Evolutionary conservation across 2,113 vertebrate species (phyloP), one percentile per base, ranked within the genome.

Genomic region (Seriola quinqueradiata): DNA sequence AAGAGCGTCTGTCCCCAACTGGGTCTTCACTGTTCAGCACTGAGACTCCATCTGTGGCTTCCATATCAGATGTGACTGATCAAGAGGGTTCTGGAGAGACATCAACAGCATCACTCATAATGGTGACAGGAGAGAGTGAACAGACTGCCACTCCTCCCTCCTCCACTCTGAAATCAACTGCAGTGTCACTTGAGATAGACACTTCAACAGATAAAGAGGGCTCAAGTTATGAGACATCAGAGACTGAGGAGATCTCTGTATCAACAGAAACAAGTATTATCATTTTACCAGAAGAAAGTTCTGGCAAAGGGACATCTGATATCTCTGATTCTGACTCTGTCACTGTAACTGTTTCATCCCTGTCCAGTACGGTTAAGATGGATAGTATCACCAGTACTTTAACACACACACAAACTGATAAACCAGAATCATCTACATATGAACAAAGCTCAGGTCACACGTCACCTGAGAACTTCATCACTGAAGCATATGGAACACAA

Each of bases 1-100:
- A 79, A 54, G 63, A 46, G 1, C 74, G 19, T 34, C 28, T n/a
- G 10, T 34, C 73, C 23, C 3, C 68, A 75, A 59, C 42, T 59
- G 38, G 32, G 42, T 76, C 70, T 52, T 75, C 79, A 84, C 17
- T 61, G 19, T 71, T 66, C 36, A 88, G 75, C 59, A 70, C 79
- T 63, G 69, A 46, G 8, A 77, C 38, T 70, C 59, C 64, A 70
- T 23, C 19, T 25, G 57, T 64, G 23, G 25, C 50, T 38, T 59
- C 57, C 10, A 67, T 67, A 80, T 74, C 65, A 71, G 52, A 77
- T 74, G n/a, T 57, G 17, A 80, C 57, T 36, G 42, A 72, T 44
- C 55, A 71, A 55, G 52, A 70, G 12, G 12, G 13, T 10, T 59
- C 32, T 32, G 54, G 44, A 69, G 42, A 60, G 11, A 34, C 58